Evolutionary conservation across 2,113 vertebrate species (phyloP).

Genomic region (Oreochromis tanganicae): DNA sequence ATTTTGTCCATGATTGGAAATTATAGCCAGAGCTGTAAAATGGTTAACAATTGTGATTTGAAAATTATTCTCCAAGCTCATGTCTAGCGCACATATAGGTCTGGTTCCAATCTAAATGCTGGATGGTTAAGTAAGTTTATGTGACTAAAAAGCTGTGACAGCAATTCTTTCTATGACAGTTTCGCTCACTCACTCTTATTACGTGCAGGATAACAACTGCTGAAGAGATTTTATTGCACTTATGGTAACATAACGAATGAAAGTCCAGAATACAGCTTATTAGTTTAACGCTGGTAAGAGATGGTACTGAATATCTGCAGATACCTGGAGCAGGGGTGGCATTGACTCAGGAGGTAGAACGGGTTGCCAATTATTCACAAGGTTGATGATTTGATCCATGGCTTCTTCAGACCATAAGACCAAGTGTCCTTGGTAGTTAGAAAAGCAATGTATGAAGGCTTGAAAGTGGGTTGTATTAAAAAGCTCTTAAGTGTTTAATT

Average conservation of each 20-base stretch:
- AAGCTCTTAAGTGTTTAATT: background rate
- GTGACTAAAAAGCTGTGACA: background rate
- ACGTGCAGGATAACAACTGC: accelerated
- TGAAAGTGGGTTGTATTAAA: background rate
- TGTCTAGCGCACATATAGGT: background rate
- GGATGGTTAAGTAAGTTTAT: background rate
- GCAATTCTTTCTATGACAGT: background rate
- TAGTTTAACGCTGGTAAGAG: background rate
- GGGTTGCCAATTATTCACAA: background rate
- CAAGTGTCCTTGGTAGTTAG: background rate
- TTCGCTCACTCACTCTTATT: background rate
- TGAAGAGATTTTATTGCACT: background rate
- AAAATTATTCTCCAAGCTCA: background rate
- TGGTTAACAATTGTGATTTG: background rate
- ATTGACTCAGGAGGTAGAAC: background rate
- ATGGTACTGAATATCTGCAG: background rate
- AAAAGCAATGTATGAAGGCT: background rate
- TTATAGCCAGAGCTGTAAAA: background rate
- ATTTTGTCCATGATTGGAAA: background rate
- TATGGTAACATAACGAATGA: background rate
- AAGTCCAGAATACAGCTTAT: background rate
- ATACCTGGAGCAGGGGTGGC: background rate
- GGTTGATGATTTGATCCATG: background rate
- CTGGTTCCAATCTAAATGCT: background rate
- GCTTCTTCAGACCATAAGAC: background rate